phyloP scores from a whole-genome alignment of 92 coral and sea anemone genomes.

The Chrysogorgia sp. region DNA sequence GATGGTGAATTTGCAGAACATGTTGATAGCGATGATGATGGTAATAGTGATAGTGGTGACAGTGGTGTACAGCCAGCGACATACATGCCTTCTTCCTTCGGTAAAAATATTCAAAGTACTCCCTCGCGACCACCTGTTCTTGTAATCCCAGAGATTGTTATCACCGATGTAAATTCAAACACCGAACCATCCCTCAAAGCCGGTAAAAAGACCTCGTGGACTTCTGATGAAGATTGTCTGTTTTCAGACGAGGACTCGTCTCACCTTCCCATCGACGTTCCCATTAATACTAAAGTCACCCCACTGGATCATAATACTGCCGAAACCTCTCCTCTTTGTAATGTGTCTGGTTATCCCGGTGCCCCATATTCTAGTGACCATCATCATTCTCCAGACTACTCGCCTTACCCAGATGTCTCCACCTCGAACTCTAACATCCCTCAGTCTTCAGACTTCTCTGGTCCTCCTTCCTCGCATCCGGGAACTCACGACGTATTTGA shows the following conservation, averaged over 20 bases:
- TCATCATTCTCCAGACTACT: too few relatives aligned
- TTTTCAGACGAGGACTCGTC: conserved; percentile 2
- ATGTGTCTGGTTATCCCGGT: not conserved
- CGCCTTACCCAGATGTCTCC: not conserved
- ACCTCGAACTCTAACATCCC: not conserved
- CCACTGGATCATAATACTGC: not conserved
- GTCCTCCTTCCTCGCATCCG: too few relatives aligned
- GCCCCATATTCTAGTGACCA: not conserved
- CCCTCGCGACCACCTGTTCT: not conserved
- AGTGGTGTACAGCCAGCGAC: not conserved
- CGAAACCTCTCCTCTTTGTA: not conserved
- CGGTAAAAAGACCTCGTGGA: not conserved
- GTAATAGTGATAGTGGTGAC: conserved; percentile 5
- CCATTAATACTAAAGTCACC: not conserved
- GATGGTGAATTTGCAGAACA: conserved; percentile 8
- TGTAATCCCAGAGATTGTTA: conserved; percentile 1
- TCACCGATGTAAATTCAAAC: conserved; percentile 19
- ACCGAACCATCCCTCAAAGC: not conserved
- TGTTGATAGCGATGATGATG: conserved; percentile 22
- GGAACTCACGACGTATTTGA: not conserved
- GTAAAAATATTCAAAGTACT: not conserved
- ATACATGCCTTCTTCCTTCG: not conserved
- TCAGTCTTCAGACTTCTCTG: not conserved
- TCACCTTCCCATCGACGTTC: not conserved
- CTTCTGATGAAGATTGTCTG: not conserved